phyloP scores from a whole-genome alignment of 1,140 invertebrate species.

The Nasonia giraulti region DNA sequence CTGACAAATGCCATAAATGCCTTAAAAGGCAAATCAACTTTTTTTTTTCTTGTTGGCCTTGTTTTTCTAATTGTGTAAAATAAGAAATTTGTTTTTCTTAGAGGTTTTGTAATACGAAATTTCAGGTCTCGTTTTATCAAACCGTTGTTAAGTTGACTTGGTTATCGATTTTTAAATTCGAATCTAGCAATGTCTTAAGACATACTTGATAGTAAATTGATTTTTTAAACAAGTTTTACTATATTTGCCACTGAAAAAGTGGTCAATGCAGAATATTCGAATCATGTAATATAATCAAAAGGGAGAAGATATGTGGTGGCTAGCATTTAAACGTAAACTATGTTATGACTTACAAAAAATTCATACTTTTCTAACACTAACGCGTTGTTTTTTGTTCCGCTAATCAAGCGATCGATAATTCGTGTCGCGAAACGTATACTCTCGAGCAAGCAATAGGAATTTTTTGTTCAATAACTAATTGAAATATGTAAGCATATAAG shows the following conservation, averaged over 20 bases:
- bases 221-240: background rate
- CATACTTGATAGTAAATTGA: background rate
- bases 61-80: background rate
- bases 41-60: background rate
- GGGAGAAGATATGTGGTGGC: background rate
- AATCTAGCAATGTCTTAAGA: background rate
- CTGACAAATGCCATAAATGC: background rate
- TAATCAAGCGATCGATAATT: background rate
- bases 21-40: background rate
- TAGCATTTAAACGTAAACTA: background rate
- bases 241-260: background rate
- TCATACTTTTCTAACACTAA: background rate
- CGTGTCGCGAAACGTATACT: background rate
- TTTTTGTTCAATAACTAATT: slow-evolving; percentile 1
- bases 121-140: background rate
- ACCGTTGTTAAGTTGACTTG: background rate
- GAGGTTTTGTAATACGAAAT: slow-evolving; percentile 10
- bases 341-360: background rate
- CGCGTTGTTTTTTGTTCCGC: background rate
- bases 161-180: background rate
- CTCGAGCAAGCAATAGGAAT: background rate
- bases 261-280: background rate
- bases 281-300: background rate
- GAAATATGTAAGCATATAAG: background rate
- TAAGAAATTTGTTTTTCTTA: background rate